Conservation (phyloP, 1,140 invertebrate genomes). For the Adelges cooleyi region DNA sequence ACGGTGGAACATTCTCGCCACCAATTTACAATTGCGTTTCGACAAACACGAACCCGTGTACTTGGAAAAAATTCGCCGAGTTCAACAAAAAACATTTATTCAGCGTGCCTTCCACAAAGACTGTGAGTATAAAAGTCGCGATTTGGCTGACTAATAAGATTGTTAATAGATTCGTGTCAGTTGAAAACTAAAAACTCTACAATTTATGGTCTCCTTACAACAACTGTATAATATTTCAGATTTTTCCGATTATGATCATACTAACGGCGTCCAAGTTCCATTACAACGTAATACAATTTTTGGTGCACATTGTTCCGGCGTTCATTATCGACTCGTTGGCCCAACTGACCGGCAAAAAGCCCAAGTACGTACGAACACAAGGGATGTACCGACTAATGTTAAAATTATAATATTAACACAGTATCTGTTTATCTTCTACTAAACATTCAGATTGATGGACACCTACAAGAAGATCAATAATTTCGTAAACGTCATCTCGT, state of each 20-base stretch:
- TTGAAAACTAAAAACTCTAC: too few species aligned
- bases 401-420: too few species aligned
- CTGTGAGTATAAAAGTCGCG: too few species aligned
- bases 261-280: slow-evolving; percentile 12
- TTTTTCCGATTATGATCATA: slow-evolving; percentile 15
- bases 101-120: too few species aligned
- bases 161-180: too few species aligned
- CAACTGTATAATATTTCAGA: slow-evolving; percentile 41
- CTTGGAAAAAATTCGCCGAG: slow-evolving; percentile 53
- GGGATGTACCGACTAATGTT: too few species aligned
- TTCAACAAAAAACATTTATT: too few species aligned
- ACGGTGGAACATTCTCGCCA: not conserved
- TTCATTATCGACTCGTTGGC: slow-evolving; percentile 18
- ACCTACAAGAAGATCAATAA: slow-evolving; percentile 64
- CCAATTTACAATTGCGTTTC: slow-evolving; percentile 62
- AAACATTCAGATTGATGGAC: slow-evolving; percentile 52
- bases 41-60: slow-evolving; percentile 52
- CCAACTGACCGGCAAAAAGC: slow-evolving; percentile 20
- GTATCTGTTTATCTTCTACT: too few species aligned
- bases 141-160: too few species aligned
- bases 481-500: slow-evolving; percentile 40
- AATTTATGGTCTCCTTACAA: too few species aligned
- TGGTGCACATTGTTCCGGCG: slow-evolving; percentile 27
- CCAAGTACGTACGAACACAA: slow-evolving; percentile 30
- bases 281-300: slow-evolving; percentile 7